Conservation (phyloP, 1,140 invertebrate genomes). For the Eupeodes corollae region DNA sequence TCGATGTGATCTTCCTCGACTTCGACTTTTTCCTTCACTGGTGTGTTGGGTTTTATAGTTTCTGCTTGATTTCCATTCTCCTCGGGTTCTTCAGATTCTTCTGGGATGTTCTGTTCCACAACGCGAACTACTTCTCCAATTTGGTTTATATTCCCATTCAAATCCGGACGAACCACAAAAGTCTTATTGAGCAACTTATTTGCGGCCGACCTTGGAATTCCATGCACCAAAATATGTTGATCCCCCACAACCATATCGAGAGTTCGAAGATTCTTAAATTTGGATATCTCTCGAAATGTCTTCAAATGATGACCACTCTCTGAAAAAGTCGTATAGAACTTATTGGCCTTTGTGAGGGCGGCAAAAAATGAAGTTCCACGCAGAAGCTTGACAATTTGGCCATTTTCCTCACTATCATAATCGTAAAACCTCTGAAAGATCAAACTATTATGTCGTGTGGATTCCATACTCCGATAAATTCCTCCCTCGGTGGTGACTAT, state of each 20-base stretch:
- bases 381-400: conserved; percentile 33
- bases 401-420: conserved; percentile 35
- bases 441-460: conserved; percentile 28
- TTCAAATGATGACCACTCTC: conserved; percentile 35
- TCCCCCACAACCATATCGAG: conserved; percentile 33
- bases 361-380: conserved; percentile 31
- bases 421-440: conserved; percentile 35
- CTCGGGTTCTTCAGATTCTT: no score
- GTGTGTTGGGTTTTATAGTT: no score
- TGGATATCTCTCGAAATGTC: conserved; percentile 36
- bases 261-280: conserved; percentile 31
- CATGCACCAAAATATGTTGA: conserved; percentile 32
- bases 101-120: no score
- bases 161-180: no score
- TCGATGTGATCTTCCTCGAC: no score
- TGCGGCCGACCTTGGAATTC: conserved; percentile 21
- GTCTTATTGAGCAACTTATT: not conserved
- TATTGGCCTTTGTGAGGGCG: conserved; percentile 32
- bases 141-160: no score
- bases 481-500: conserved; percentile 33
- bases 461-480: conserved; percentile 33
- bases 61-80: no score
- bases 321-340: conserved; percentile 35
- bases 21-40: no score
- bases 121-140: no score